Conservation (phyloP, 1,140 invertebrate species). For the Caenorhabditis brenneri region DNA sequence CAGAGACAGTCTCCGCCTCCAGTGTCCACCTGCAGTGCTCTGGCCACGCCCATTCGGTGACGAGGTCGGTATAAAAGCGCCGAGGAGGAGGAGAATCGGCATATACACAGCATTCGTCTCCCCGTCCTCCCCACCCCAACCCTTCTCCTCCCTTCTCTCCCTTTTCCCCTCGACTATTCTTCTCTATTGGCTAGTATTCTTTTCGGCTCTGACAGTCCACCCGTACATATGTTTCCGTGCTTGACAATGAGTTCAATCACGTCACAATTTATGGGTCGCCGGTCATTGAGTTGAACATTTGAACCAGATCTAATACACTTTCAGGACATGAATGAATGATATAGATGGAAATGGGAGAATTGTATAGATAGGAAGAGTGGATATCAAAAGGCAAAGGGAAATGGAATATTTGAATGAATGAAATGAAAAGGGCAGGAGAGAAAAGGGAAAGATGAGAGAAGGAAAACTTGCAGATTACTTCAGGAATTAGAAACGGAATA, state of each 20-base stretch:
- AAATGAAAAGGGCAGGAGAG: background rate
- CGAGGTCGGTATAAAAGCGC: slow-evolving; percentile 31
- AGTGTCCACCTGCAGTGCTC: slow-evolving; percentile 35
- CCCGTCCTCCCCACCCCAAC: background rate
- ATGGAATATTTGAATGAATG: background rate
- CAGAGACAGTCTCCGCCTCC: slow-evolving; percentile 18
- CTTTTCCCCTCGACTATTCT: background rate
- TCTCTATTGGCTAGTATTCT: background rate
- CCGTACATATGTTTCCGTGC: slow-evolving; percentile 41
- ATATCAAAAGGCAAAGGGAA: too few relatives aligned
- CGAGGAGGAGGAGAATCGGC: background rate
- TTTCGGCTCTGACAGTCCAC: slow-evolving; percentile 12
- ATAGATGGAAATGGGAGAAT: too few relatives aligned
- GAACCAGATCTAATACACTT: background rate
- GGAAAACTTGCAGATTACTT: background rate
- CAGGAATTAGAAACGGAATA: background rate
- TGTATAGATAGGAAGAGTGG: too few relatives aligned
- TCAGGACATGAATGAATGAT: too few relatives aligned
- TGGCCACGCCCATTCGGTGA: slow-evolving; percentile 21
- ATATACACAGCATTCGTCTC: slow-evolving; percentile 37
- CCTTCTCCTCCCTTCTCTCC: background rate
- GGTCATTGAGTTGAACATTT: background rate
- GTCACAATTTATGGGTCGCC: slow-evolving; percentile 19
- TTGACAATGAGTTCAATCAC: slow-evolving; percentile 23
- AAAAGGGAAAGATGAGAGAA: background rate